Conservation (phyloP, 1,140 invertebrate species). For the Melipona quadrifasciata region DNA sequence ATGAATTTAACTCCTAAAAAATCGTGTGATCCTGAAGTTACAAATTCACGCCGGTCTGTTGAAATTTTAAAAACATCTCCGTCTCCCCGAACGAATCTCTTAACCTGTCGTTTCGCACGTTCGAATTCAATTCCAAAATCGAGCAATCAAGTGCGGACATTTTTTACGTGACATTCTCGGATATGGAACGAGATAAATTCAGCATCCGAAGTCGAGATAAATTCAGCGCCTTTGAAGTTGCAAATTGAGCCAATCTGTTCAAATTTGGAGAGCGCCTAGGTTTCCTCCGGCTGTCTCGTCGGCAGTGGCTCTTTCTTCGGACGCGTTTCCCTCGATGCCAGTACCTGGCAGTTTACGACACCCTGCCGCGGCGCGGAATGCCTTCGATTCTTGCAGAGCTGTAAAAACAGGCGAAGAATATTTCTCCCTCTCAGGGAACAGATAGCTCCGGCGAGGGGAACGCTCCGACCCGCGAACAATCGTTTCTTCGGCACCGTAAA, state of each 20-base stretch:
- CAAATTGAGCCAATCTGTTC: neutral
- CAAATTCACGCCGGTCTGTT: no score
- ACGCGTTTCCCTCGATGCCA: no score
- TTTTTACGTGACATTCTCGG: no score
- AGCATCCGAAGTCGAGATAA: neutral
- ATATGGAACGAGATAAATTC: neutral
- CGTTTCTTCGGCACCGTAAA: slow-evolving; percentile 19
- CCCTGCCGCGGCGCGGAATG: neutral
- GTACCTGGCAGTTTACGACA: neutral
- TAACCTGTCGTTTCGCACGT: no score
- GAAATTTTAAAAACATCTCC: no score
- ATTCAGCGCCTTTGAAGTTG: neutral
- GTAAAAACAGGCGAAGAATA: slow-evolving; percentile 27
- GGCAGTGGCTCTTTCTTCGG: neutral
- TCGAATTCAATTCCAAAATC: no score
- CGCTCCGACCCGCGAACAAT: neutral
- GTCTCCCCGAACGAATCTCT: no score
- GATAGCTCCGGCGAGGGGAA: neutral
- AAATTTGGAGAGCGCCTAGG: neutral
- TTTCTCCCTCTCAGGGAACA: neutral
- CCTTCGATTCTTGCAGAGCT: slow-evolving; percentile 16
- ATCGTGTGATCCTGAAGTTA: no score
- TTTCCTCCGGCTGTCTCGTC: neutral
- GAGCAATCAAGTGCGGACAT: no score
- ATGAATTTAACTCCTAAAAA: no score